These are phyloP conservation scores for Cyprinodon tularosa DNA, from an alignment of 2,113 vertebrate genomes.

Conservation along the genomic window DNA sequence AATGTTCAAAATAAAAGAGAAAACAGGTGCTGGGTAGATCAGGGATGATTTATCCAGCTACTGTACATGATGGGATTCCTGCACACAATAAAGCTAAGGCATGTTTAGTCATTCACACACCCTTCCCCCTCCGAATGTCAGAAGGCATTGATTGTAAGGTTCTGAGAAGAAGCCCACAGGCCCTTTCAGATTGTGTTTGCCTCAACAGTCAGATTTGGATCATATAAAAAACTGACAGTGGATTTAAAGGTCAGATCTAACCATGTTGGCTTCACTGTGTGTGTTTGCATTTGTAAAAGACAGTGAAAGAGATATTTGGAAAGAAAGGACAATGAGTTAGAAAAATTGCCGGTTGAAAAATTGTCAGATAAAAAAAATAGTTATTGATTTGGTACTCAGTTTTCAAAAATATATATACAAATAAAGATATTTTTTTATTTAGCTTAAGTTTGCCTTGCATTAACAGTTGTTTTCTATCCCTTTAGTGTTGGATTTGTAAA, in stretches of 20 bases:
- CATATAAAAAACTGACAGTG: conserved; percentile 36
- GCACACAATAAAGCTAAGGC: conserved; percentile 7
- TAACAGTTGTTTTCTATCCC: not conserved
- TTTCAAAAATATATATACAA: not conserved
- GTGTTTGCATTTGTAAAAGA: not conserved
- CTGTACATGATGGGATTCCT: not conserved
- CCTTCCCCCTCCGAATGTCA: conserved; percentile 60
- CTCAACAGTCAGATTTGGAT: conserved; percentile 34
- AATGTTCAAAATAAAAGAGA: not conserved
- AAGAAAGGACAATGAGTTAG: not conserved
- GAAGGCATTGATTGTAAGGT: conserved; percentile 61
- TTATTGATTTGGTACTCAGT: not conserved
- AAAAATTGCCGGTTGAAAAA: not conserved
- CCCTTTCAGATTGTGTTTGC: conserved; percentile 59
- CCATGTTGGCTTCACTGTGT: not conserved
- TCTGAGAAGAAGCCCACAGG: conserved; percentile 55
- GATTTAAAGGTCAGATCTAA: conserved; percentile 62
- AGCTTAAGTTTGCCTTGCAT: not conserved
- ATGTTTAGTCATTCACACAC: not conserved
- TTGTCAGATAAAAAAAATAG: not conserved
- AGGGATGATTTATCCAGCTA: conserved; percentile 10
- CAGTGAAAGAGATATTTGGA: not conserved
- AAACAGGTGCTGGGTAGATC: conserved; percentile 1
- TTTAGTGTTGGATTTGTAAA: not conserved
- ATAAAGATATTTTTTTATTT: not conserved